phyloP scores from a whole-genome alignment of 2,113 vertebrate genomes.

The Colinus virginianus region DNA sequence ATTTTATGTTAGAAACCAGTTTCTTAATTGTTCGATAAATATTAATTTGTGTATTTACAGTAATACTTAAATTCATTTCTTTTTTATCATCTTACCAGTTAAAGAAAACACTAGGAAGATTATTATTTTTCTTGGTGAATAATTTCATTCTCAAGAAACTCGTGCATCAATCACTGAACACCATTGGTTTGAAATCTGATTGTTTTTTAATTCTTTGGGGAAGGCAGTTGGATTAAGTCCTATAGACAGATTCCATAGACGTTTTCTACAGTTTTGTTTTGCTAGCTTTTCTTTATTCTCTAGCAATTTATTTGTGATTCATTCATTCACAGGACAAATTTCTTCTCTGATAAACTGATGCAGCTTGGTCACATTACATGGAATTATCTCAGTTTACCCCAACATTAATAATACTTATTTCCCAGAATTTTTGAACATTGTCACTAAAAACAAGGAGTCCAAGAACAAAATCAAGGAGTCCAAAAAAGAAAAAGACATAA shows the following conservation, averaged over 20 bases:
- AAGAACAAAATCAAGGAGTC: background rate
- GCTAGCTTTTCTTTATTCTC: background rate
- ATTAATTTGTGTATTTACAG: background rate
- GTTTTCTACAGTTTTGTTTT: background rate
- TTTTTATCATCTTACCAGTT: background rate
- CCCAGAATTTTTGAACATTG: background rate
- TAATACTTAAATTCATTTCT: background rate
- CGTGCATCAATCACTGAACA: background rate
- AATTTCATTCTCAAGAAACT: constrained; percentile 3
- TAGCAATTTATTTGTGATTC: background rate
- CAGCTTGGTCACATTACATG: background rate
- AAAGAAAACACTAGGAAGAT: background rate
- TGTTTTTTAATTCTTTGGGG: background rate
- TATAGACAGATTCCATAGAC: background rate
- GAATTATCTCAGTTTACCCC: background rate
- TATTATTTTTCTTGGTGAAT: background rate
- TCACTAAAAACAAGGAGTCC: background rate
- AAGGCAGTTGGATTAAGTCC: background rate
- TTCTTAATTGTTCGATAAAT: background rate
- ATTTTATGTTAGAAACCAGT: background rate
- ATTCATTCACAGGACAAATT: background rate
- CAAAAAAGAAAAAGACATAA: background rate
- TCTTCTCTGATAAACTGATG: background rate
- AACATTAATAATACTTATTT: background rate
- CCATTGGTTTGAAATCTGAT: background rate